Percentiles rank a stretch among this genome's conserved stretches.
Evolutionary conservation across 1,140 invertebrate genomes (phyloP).

Genomic region (Dinoponera quadriceps): DNA sequence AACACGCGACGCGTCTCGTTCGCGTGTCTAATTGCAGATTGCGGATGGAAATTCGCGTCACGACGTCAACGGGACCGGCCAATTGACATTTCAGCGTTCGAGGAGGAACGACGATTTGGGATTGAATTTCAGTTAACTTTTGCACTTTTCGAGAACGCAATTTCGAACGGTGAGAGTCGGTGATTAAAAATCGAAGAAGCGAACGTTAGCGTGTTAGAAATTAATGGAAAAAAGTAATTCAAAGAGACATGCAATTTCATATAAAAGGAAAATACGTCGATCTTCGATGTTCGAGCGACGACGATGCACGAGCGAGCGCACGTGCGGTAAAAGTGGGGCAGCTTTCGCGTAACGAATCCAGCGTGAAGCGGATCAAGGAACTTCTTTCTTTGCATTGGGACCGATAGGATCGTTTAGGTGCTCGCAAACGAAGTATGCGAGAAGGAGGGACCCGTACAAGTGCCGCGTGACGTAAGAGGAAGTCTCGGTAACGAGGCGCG

Average conservation of each 20-base stretch:
- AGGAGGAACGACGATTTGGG: too few relatives aligned
- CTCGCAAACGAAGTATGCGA: neutral
- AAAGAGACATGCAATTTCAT: neutral
- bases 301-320: too few relatives aligned
- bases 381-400: conserved; percentile 33
- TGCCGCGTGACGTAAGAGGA: conserved; percentile 49
- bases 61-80: too few relatives aligned
- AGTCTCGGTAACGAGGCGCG: conserved; percentile 4
- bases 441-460: neutral
- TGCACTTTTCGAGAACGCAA: too few relatives aligned
- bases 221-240: too few relatives aligned
- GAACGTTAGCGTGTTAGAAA: too few relatives aligned
- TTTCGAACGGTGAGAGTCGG: too few relatives aligned
- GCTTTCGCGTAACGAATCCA: neutral
- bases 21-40: conserved; percentile 8
- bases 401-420: conserved; percentile 54
- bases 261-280: neutral
- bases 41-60: too few relatives aligned
- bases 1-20: neutral
- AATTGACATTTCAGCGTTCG: too few relatives aligned
- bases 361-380: neutral
- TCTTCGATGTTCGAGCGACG: neutral
- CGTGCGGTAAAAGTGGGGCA: neutral
- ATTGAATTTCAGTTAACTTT: too few relatives aligned
- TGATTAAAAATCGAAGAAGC: too few relatives aligned